phyloP scores from a whole-genome alignment of 2,797 vertebrate species.

The Sus cebifrons region DNA sequence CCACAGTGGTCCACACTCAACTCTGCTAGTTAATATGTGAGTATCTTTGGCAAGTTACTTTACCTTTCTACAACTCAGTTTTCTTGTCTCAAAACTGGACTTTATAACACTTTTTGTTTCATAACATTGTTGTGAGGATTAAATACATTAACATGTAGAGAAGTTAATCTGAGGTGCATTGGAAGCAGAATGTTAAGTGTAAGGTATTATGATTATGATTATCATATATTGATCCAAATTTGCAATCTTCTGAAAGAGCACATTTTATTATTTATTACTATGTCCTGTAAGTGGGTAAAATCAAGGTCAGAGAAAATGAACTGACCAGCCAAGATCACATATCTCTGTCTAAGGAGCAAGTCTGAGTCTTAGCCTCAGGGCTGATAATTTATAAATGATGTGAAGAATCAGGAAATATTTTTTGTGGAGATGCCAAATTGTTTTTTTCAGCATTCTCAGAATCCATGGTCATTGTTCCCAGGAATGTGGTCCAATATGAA shows the following conservation, averaged over 20 bases:
- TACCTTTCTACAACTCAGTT: neutral
- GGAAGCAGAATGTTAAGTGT: neutral
- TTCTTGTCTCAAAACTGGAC: neutral
- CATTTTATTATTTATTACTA: neutral
- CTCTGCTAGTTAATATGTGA: neutral
- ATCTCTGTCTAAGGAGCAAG: neutral
- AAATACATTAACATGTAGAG: neutral
- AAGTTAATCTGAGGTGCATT: neutral
- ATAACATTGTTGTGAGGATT: neutral
- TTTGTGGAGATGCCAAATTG: neutral
- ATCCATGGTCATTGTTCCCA: neutral
- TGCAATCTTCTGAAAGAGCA: neutral
- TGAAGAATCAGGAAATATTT: neutral
- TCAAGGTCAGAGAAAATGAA: neutral
- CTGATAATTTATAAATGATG: neutral
- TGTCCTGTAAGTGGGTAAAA: neutral
- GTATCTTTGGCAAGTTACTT: neutral
- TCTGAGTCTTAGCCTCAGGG: neutral
- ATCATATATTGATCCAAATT: neutral
- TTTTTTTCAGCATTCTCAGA: slow-evolving; percentile 31
- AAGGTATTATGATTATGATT: neutral
- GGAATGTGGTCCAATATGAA: neutral
- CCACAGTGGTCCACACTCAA: neutral
- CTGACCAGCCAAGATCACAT: neutral
- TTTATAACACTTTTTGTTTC: neutral